These are phyloP conservation scores for Pogonus chalceus DNA, from an alignment of 1,140 invertebrate genomes.

Conservation along the genomic window DNA sequence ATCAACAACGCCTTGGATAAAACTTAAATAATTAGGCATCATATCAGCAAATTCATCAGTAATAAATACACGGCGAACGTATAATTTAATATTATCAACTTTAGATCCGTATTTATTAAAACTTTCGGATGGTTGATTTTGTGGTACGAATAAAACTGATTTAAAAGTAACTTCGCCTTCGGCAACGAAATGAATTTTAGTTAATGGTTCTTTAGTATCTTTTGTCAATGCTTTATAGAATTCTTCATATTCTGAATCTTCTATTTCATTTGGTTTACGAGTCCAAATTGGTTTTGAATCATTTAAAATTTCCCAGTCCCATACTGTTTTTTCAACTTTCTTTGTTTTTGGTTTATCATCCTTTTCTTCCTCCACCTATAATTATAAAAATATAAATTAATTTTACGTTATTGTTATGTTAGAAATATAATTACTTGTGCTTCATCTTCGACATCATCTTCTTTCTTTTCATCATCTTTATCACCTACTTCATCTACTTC, in stretches of 20 bases:
- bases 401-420: conserved; percentile 32
- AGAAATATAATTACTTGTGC: conserved; percentile 22
- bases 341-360: conserved; percentile 81
- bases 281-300: conserved; percentile 97
- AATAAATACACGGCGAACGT: conserved; percentile 95
- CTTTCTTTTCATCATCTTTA: conserved; percentile 24
- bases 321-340: conserved; percentile 86
- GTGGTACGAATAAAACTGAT: conserved; percentile 87
- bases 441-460: conserved; percentile 33
- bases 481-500: conserved; percentile 42
- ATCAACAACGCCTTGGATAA: conserved; percentile 94
- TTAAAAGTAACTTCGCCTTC: conserved; percentile 99
- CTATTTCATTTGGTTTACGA: conserved; percentile 76
- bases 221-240: conserved; percentile 94
- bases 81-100: conserved; percentile 92
- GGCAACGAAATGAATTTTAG: conserved; percentile 91
- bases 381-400: background rate
- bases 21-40: conserved; percentile 96
- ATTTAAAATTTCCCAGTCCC: conserved; percentile 97
- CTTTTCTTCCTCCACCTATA: conserved; percentile 53
- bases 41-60: conserved; percentile 99
- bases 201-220: conserved; percentile 75
- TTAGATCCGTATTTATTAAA: conserved; percentile 94
- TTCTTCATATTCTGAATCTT: conserved; percentile 80
- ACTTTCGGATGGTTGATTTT: conserved; percentile 77